These are phyloP conservation scores for Takifugu ocellatus DNA, from an alignment of 2,797 vertebrate genomes.

Conservation along the genomic window DNA sequence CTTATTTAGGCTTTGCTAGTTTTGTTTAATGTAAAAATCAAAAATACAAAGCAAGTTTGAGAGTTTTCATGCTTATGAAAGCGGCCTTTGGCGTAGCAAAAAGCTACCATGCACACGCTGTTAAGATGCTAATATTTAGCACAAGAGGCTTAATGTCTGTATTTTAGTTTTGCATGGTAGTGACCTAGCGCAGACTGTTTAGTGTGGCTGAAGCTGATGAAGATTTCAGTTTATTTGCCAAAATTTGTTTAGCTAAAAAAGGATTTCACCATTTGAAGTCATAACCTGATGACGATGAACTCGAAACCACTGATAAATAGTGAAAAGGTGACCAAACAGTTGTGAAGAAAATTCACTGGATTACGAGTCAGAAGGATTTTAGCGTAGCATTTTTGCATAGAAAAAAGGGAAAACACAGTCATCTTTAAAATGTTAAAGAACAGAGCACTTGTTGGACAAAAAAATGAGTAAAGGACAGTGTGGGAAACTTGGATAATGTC, in stretches of 20 bases:
- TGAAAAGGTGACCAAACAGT: background rate
- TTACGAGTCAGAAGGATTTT: background rate
- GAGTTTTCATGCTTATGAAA: background rate
- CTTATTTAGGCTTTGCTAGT: background rate
- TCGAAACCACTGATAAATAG: too few species aligned
- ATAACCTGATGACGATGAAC: slow-evolving; percentile 2
- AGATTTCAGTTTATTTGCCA: slow-evolving; percentile 1
- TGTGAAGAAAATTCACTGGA: background rate
- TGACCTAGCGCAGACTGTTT: background rate
- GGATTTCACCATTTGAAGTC: background rate
- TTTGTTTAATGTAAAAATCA: background rate
- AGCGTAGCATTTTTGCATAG: too few species aligned
- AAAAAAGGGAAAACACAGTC: too few species aligned
- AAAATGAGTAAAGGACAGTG: too few species aligned
- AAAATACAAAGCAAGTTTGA: background rate
- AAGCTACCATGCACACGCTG: slow-evolving; percentile 2
- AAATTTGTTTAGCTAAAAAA: background rate
- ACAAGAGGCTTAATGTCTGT: background rate
- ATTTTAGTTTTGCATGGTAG: background rate
- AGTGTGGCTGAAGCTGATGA: slow-evolving; percentile 3
- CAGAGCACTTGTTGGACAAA: too few species aligned
- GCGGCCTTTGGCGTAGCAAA: background rate
- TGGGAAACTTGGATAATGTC: too few species aligned
- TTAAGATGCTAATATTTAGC: slow-evolving; percentile 1
- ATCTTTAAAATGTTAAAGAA: too few species aligned